These are phyloP conservation scores for Phylloscopus trochilus DNA, from an alignment of 2,113 vertebrate species.

Conservation along the genomic window DNA sequence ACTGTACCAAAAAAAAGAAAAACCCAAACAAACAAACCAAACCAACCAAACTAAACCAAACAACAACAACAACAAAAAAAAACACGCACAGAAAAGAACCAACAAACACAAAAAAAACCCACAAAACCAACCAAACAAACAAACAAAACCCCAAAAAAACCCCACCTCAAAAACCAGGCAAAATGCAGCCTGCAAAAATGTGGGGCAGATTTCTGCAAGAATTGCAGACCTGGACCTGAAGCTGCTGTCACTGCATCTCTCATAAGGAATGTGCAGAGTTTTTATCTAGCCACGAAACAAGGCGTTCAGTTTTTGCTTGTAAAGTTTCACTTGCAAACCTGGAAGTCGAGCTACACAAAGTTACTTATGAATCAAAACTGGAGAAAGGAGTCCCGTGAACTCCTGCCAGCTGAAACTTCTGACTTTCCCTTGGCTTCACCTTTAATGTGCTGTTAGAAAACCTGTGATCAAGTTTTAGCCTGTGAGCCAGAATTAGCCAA, in stretches of 20 bases:
- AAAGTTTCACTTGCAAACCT: neutral
- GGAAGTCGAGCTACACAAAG: neutral
- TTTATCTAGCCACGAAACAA: neutral
- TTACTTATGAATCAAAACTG: neutral
- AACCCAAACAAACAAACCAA: too few relatives aligned
- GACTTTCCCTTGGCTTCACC: constrained; percentile 23
- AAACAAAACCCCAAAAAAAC: too few relatives aligned
- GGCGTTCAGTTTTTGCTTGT: neutral
- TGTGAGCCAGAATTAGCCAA: constrained; percentile 6
- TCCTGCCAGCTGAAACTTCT: neutral
- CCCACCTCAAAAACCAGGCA: neutral
- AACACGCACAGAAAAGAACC: too few relatives aligned
- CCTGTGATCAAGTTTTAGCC: constrained; percentile 36
- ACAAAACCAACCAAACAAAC: too few relatives aligned
- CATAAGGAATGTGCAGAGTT: accelerated
- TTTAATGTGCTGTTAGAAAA: constrained; percentile 45
- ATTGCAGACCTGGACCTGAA: neutral
- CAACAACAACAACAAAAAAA: too few relatives aligned
- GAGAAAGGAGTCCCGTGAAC: neutral
- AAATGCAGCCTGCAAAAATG: neutral
- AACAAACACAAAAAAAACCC: too few relatives aligned
- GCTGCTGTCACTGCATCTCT: neutral
- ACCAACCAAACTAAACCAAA: too few relatives aligned
- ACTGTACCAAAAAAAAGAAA: neutral
- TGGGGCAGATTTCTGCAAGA: neutral